Percentiles rank a stretch among this genome's conserved stretches.
These are phyloP conservation scores for Thyatira batis DNA, from an alignment of 2,888 invertebrate species.

Conservation along the genomic window DNA sequence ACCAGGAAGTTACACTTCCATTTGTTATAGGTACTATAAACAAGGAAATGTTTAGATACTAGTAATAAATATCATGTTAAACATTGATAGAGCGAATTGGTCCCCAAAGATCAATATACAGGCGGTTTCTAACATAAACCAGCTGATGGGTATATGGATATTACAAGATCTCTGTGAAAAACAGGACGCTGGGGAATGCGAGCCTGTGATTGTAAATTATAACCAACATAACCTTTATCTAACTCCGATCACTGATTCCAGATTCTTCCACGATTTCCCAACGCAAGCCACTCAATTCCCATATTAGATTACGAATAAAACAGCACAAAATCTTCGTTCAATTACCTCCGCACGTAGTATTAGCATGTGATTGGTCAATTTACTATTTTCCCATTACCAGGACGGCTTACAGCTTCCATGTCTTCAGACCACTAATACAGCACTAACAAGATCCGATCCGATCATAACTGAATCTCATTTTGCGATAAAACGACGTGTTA, in stretches of 20 bases:
- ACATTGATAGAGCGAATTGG: not conserved
- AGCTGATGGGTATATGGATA: constrained; percentile 5
- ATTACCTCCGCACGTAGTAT: constrained; percentile 44
- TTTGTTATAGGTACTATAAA: constrained; percentile 12
- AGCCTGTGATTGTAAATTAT: not conserved
- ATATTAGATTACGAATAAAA: not conserved
- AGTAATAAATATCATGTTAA: not conserved
- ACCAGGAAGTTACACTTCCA: constrained; percentile 22
- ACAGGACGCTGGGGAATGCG: not conserved
- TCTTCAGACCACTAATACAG: constrained; percentile 30
- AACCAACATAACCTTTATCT: not conserved
- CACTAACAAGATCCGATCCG: constrained; percentile 34
- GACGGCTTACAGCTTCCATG: constrained; percentile 24
- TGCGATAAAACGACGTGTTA: constrained; percentile 21
- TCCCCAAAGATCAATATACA: constrained; percentile 3
- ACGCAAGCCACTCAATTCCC: not conserved
- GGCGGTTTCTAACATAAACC: constrained; percentile 4
- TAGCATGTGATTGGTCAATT: constrained; percentile 60
- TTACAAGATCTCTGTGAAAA: constrained; percentile 5
- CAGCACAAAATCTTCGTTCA: constrained; percentile 26
- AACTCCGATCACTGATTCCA: not conserved
- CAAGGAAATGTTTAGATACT: not conserved
- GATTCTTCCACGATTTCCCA: not conserved
- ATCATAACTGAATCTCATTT: constrained; percentile 37
- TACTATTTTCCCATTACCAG: constrained; percentile 46